Evolutionary conservation across 1,140 invertebrate species (phyloP), one percentile per base, ranked within the genome.

Genomic region (Phymorhynchus buccinoides): DNA sequence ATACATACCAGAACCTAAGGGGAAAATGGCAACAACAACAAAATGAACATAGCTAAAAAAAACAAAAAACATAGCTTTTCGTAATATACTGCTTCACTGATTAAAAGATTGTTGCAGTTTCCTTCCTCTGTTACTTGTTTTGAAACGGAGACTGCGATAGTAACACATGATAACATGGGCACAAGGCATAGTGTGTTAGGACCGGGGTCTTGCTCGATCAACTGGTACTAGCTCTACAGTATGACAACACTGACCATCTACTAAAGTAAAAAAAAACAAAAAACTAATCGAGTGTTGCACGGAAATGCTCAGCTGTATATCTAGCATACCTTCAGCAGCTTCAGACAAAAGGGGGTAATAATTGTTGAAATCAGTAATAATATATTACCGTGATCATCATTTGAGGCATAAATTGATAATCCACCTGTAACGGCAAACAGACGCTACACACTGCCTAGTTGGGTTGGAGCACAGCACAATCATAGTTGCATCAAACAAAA

Each of bases 241-340:
- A 52, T 42, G 22, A 83, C 81, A 83, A 83, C 81, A 83, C 39
- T 71, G 39, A 83, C 56, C 18, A 9, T 52, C 81, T 83, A 71
- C 81, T 44, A 7, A 30, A 71, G 62, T 71, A 83, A 35, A 35
- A 66, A 44, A n/a, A n/a, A n/a, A n/a, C n/a, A n/a, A n/a, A n/a
- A n/a, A n/a, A n/a, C n/a, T 27, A 6, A 83, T 30, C 32, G 16
- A 80, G 71, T 73, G 32, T 30, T n/a, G 81, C 81, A 83, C 56
- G 32, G 41, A 22, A 83, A 71, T 83, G 81, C 81, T 41, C 66
- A 83, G 81, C 66, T 44, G 62, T 71, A 83, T 71, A 83, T 83
- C 81, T 83, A 83, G 81, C 81, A 83, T 83, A 83, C 81, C 81
- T 83, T 83, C 81, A 83, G 81, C 81, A 83, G 81, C 81, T 83